A percentile compares a stretch with the other conserved stretches of the same genome.
phyloP scores from a whole-genome alignment of 2,888 invertebrate genomes.

The Dicycla oo region DNA sequence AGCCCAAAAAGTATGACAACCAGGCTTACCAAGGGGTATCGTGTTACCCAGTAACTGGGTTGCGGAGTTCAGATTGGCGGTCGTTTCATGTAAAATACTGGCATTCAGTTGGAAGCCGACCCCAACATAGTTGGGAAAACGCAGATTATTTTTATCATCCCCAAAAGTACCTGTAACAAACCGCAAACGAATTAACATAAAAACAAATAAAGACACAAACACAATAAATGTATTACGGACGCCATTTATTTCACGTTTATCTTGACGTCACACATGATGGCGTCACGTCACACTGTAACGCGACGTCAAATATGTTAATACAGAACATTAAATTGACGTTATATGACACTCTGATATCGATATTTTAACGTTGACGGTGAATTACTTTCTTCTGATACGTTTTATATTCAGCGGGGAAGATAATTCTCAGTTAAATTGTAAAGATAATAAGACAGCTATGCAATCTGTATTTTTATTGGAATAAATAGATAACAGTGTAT shows the following conservation, averaged over 20 bases:
- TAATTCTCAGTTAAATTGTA: not conserved
- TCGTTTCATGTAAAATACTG: too few species aligned
- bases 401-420: conserved; percentile 5
- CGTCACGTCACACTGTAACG: conserved; percentile 25
- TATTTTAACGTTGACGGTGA: conserved; percentile 48
- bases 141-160: too few species aligned
- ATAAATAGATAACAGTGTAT: not conserved
- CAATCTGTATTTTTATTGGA: not conserved
- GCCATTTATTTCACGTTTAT: conserved; percentile 39
- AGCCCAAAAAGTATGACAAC: too few species aligned
- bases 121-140: too few species aligned
- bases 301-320: conserved; percentile 59
- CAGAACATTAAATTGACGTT: conserved; percentile 50
- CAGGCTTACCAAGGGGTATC: too few species aligned
- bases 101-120: too few species aligned
- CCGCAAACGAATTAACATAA: conserved; percentile 35
- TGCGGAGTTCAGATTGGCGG: too few species aligned
- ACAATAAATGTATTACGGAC: conserved; percentile 35
- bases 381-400: conserved; percentile 32
- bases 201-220: conserved; percentile 33
- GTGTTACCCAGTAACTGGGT: too few species aligned
- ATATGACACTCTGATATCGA: conserved; percentile 46
- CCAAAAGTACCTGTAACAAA: not conserved
- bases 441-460: not conserved
- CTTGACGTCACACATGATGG: conserved; percentile 47